phyloP scores from a whole-genome alignment of 2,797 vertebrate genomes.

The Odontamblyopus lacepedii region DNA sequence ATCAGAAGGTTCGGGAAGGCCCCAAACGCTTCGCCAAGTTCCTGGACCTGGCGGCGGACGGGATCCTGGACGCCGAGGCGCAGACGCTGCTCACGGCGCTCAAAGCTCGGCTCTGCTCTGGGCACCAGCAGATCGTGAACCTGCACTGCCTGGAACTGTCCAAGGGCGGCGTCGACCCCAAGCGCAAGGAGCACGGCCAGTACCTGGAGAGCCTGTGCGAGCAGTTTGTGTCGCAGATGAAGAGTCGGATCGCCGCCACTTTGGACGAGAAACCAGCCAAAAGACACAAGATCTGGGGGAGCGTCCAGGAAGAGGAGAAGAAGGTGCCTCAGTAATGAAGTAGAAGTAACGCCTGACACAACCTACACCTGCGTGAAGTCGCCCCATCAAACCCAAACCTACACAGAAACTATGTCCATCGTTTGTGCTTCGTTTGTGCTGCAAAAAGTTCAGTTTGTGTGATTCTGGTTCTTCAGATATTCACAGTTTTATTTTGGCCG shows the following conservation, averaged over 20 bases:
- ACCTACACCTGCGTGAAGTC: too few relatives aligned
- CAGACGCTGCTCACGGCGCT: conserved; percentile 72
- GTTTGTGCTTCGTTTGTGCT: too few relatives aligned
- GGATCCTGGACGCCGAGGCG: conserved; percentile 71
- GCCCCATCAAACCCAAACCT: too few relatives aligned
- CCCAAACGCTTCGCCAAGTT: conserved; percentile 64
- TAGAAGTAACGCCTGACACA: too few relatives aligned
- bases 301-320: not conserved
- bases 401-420: too few relatives aligned
- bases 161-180: conserved; percentile 63
- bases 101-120: conserved; percentile 66
- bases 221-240: conserved; percentile 79
- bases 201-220: conserved; percentile 79
- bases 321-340: too few relatives aligned
- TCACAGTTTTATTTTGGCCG: too few relatives aligned
- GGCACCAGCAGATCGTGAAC: conserved; percentile 55
- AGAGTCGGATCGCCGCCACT: conserved; percentile 59
- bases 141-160: conserved; percentile 72
- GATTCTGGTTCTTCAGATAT: too few relatives aligned
- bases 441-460: too few relatives aligned
- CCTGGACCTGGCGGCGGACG: conserved; percentile 67
- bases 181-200: conserved; percentile 69
- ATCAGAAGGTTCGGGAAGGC: conserved; percentile 54
- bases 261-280: not conserved
- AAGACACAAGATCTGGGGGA: conserved; percentile 28